Percentiles rank a stretch among this genome's conserved stretches.
These are phyloP conservation scores for Semicossyphus pulcher DNA, from an alignment of 2,113 vertebrate species.

Conservation along the genomic window DNA sequence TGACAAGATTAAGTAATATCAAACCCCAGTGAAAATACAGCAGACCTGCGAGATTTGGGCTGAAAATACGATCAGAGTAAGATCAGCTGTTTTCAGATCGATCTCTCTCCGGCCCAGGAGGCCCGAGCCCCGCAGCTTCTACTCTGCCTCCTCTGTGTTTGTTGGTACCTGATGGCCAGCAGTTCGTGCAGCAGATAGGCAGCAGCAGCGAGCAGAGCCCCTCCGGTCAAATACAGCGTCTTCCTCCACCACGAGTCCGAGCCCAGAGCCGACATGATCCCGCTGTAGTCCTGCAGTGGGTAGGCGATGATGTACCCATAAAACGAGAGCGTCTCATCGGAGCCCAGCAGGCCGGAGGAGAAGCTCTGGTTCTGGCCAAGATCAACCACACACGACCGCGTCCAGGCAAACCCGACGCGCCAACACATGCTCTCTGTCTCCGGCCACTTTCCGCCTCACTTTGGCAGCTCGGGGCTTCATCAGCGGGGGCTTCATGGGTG, in stretches of 20 bases:
- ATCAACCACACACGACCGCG: slow-evolving; percentile 92
- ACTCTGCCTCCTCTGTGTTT: slow-evolving; percentile 5
- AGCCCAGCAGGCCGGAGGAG: slow-evolving; percentile 87
- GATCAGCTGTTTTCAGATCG: neutral
- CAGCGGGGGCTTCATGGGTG: slow-evolving; percentile 77
- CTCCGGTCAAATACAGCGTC: slow-evolving; percentile 96
- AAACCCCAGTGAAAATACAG: slow-evolving; percentile 37
- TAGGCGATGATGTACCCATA: slow-evolving; percentile 94
- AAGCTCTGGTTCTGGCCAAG: slow-evolving; percentile 93
- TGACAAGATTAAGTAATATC: slow-evolving; percentile 59
- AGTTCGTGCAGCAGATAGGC: slow-evolving; percentile 96
- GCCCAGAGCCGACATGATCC: slow-evolving; percentile 94
- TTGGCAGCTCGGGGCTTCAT: slow-evolving; percentile 76
- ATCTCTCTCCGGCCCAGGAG: neutral
- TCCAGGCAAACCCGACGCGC: slow-evolving; percentile 92
- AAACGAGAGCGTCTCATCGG: slow-evolving; percentile 90
- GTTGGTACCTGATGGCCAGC: slow-evolving; percentile 92
- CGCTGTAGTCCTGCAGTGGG: slow-evolving; percentile 92
- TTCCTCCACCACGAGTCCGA: slow-evolving; percentile 98
- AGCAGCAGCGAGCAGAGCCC: slow-evolving; percentile 95
- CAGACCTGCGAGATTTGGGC: neutral
- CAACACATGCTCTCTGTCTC: slow-evolving; percentile 90
- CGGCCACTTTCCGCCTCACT: slow-evolving; percentile 81
- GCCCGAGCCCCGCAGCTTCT: slow-evolving; percentile 18
- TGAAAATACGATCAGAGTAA: neutral